Conservation (phyloP, 2,113 vertebrate species). For the Pomatostomus ruficeps region DNA sequence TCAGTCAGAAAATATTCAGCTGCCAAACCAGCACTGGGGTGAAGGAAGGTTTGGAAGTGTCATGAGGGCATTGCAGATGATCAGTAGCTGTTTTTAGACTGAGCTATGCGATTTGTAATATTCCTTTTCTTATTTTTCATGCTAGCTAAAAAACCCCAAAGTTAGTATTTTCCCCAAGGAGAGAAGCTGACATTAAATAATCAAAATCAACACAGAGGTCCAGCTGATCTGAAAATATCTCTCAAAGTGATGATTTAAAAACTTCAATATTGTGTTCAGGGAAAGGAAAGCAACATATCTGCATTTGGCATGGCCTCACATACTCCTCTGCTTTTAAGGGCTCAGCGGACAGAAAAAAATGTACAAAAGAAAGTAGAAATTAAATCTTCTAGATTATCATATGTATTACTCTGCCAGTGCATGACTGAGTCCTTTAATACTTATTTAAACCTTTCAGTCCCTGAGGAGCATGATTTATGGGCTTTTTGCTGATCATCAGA, state of each 20-base stretch:
- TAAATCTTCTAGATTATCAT: not conserved
- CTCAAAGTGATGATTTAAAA: not conserved
- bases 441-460: not conserved
- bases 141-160: not conserved
- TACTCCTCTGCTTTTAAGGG: not conserved
- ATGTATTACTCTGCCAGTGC: not conserved
- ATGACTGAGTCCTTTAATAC: not conserved
- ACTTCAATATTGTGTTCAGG: not conserved
- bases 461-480: not conserved
- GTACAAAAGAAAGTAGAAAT: not conserved
- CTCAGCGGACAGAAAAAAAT: not conserved
- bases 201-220: not conserved
- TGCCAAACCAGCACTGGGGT: constrained; percentile 9
- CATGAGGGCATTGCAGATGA: constrained; percentile 3
- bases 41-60: constrained; percentile 1
- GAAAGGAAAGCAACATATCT: not conserved
- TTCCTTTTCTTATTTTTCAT: not conserved
- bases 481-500: not conserved
- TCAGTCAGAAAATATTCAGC: not conserved
- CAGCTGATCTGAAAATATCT: not conserved
- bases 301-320: not conserved
- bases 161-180: not conserved
- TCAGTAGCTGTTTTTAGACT: constrained; percentile 30
- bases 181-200: not conserved
- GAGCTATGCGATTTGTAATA: not conserved